A percentile compares a stretch with the other conserved stretches of the same genome.
Evolutionary conservation across 2,113 vertebrate genomes (phyloP).

Genomic region (Penelope pileata): DNA sequence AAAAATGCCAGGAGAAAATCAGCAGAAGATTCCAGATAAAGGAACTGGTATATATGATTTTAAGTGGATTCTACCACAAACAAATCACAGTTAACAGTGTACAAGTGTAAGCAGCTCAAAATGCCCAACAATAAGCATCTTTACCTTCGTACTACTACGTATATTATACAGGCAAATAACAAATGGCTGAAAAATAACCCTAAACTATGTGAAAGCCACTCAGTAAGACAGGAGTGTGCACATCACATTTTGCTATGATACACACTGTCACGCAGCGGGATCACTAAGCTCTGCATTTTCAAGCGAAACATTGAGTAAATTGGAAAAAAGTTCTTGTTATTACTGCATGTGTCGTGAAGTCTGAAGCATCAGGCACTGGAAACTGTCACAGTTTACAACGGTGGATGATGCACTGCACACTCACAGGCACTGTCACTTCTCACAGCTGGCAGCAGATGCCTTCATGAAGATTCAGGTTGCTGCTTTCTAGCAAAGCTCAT

Average conservation of each 20-base stretch:
- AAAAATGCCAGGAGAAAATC: conserved; percentile 3
- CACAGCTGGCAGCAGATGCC: not conserved
- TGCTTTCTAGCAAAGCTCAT: conserved; percentile 25
- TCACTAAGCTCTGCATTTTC: not conserved
- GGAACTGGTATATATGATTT: not conserved
- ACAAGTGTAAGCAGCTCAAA: not conserved
- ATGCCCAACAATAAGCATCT: not conserved
- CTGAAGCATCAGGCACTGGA: not conserved
- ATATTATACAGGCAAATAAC: not conserved
- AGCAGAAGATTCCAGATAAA: not conserved
- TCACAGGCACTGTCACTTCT: not conserved
- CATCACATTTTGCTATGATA: not conserved
- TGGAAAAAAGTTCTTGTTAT: not conserved
- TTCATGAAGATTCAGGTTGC: not conserved
- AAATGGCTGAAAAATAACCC: not conserved
- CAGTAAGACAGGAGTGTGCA: not conserved
- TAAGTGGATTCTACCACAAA: not conserved
- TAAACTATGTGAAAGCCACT: not conserved
- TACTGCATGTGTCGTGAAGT: not conserved
- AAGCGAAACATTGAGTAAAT: not conserved
- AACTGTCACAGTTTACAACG: not conserved
- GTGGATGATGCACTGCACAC: not conserved
- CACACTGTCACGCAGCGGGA: not conserved
- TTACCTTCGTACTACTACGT: not conserved
- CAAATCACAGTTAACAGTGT: not conserved